phyloP scores from a whole-genome alignment of 1,140 invertebrate genomes.

The Andrena cerasifolii region DNA sequence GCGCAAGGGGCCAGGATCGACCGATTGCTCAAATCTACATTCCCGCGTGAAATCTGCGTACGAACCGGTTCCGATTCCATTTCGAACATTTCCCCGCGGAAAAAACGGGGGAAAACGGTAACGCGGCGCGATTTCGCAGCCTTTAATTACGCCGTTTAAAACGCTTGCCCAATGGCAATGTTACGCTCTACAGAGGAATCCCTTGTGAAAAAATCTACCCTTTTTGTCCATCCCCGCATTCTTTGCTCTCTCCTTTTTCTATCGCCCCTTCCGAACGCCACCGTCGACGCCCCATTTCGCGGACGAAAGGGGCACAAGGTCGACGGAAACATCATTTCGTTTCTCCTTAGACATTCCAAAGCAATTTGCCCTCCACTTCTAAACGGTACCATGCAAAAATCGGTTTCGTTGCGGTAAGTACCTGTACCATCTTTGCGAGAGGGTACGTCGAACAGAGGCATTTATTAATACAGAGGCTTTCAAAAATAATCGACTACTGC shows the following conservation, averaged over 20 bases:
- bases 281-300: neutral
- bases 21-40: slow-evolving; percentile 59
- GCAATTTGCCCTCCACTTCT: neutral
- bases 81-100: neutral
- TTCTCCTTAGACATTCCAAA: no score
- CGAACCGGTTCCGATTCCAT: slow-evolving; percentile 42
- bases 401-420: no score
- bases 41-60: slow-evolving; percentile 42
- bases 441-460: no score
- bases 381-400: no score
- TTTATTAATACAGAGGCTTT: no score
- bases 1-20: slow-evolving; percentile 38
- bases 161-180: slow-evolving; percentile 55
- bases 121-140: slow-evolving; percentile 38
- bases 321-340: neutral
- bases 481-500: no score
- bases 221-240: slow-evolving; percentile 1
- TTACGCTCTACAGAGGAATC: slow-evolving; percentile 26
- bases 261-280: no score
- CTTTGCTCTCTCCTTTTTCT: neutral
- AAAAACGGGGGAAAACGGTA: slow-evolving; percentile 8
- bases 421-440: no score
- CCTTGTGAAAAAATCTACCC: no score
- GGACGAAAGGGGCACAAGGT: neutral
- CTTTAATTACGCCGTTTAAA: slow-evolving; percentile 39